Evolutionary conservation across 37 sponge, comb jelly and placozoan genomes (phyloP).

Genomic region (Lycopodina hypogea): DNA sequence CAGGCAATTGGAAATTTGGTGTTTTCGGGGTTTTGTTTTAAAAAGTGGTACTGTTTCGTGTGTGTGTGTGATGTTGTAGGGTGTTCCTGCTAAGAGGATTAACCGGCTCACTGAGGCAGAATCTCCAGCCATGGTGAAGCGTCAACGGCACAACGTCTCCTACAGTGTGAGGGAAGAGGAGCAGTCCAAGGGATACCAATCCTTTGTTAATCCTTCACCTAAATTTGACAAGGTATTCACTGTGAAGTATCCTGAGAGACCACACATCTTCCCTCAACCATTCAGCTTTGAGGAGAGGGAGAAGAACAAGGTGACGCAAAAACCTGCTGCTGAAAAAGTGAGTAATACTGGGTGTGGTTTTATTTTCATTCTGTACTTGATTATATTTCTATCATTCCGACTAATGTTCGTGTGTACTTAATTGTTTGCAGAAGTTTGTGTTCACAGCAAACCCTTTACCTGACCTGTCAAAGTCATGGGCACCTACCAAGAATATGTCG

Average conservation of each 20-base stretch:
- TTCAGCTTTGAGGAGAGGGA: slow-evolving; percentile 68
- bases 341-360: background rate
- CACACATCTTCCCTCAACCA: slow-evolving; percentile 30
- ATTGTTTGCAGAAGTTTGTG: slow-evolving; percentile 25
- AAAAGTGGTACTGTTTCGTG: too few relatives aligned
- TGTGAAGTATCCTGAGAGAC: slow-evolving; percentile 42
- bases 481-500: background rate
- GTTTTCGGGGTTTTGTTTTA: too few relatives aligned
- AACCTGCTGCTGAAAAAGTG: slow-evolving; percentile 26
- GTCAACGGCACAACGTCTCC: slow-evolving; percentile 4
- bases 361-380: background rate
- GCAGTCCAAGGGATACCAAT: background rate
- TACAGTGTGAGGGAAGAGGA: background rate
- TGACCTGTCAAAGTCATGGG: background rate
- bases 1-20: too few relatives aligned
- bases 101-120: slow-evolving; percentile 34
- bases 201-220: slow-evolving; percentile 39
- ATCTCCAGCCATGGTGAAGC: slow-evolving; percentile 52
- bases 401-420: background rate
- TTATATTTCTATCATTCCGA: background rate
- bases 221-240: slow-evolving; percentile 37
- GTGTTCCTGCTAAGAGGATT: slow-evolving; percentile 53
- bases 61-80: too few relatives aligned
- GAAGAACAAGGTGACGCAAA: slow-evolving; percentile 40
- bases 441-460: slow-evolving; percentile 64